Conservation (phyloP, 2,888 invertebrate species). For the Agonopterix arenella region DNA sequence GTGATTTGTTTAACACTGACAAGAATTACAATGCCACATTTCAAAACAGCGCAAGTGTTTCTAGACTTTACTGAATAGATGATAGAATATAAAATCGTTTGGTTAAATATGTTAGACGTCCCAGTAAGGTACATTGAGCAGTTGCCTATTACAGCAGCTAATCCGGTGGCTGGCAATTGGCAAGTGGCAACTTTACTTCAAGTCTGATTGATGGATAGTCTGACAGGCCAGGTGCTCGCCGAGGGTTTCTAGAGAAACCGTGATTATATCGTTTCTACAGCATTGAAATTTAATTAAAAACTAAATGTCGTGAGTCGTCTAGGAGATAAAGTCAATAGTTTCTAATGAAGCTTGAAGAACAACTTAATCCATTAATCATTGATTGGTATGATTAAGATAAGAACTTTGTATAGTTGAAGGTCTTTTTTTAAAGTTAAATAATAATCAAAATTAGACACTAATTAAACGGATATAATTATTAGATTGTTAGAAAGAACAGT, state of each 20-base stretch:
- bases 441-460: no score
- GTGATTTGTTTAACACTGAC: slow-evolving; percentile 46
- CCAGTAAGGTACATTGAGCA: slow-evolving; percentile 20
- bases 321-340: background rate
- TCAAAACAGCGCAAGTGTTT: slow-evolving; percentile 16
- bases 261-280: slow-evolving; percentile 9
- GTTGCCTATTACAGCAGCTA: slow-evolving; percentile 43
- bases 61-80: slow-evolving; percentile 15
- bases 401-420: slow-evolving; percentile 2
- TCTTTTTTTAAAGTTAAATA: background rate
- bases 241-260: slow-evolving; percentile 49
- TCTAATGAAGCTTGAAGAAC: slow-evolving; percentile 2
- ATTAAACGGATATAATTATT: no score
- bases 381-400: slow-evolving; percentile 12
- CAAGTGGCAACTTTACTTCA: slow-evolving; percentile 43
- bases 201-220: slow-evolving; percentile 56
- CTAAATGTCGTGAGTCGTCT: background rate
- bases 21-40: slow-evolving; percentile 36
- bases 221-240: slow-evolving; percentile 49
- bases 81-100: slow-evolving; percentile 32
- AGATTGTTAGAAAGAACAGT: no score
- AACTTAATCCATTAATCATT: slow-evolving; percentile 13
- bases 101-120: slow-evolving; percentile 19
- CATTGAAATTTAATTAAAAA: background rate
- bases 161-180: slow-evolving; percentile 44